Evolutionary conservation across 2,888 invertebrate species (phyloP).

Genomic region (Eulithis testata): DNA sequence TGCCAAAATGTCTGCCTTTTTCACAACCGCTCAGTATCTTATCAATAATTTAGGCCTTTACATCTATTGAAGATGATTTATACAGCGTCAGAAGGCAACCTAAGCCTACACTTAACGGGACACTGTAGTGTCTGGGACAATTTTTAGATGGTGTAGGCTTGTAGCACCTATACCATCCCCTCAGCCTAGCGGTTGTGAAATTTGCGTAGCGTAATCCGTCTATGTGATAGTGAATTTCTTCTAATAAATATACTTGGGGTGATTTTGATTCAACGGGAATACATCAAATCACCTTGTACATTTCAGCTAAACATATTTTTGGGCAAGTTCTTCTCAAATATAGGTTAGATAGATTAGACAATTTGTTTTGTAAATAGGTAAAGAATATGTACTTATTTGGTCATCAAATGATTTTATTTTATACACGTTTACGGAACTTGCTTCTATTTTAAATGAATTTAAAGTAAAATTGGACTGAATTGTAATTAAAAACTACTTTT

Average conservation of each 20-base stretch:
- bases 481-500: not conserved
- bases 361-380: conserved; percentile 13
- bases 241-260: no score
- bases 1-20: conserved; percentile 14
- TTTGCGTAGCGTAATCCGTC: no score
- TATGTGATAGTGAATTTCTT: no score
- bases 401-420: conserved; percentile 24
- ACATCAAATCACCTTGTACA: not conserved
- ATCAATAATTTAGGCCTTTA: not conserved
- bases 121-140: no score
- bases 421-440: conserved; percentile 1
- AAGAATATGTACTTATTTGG: conserved; percentile 13
- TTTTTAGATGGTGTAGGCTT: no score
- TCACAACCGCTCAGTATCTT: not conserved
- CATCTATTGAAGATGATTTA: no score
- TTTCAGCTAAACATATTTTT: not conserved
- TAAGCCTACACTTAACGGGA: no score
- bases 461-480: conserved; percentile 10
- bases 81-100: no score
- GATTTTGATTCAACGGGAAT: no score
- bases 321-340: conserved; percentile 1
- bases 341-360: conserved; percentile 1
- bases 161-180: no score
- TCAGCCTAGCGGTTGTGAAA: not conserved
- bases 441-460: conserved; percentile 11